Evolutionary conservation across 1,140 invertebrate genomes (phyloP).

Genomic region (Metaphire vulgaris): DNA sequence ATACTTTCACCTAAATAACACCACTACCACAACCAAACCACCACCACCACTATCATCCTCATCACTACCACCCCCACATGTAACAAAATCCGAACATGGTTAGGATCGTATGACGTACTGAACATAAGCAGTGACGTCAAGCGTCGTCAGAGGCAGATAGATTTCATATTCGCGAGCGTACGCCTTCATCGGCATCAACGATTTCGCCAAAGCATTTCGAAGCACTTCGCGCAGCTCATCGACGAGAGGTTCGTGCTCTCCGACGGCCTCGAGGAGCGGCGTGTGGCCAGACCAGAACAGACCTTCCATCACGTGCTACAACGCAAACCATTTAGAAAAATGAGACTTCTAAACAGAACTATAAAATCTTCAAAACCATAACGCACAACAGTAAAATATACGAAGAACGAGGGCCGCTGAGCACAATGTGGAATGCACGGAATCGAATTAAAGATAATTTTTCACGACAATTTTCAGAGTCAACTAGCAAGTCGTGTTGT

Average conservation of each 20-base stretch:
- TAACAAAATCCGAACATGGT: too few relatives aligned
- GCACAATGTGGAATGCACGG: too few relatives aligned
- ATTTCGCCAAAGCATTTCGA: conserved; percentile 56
- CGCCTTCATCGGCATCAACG: conserved; percentile 60
- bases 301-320: conserved; percentile 60
- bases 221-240: conserved; percentile 47
- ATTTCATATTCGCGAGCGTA: conserved; percentile 51
- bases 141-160: conserved; percentile 49
- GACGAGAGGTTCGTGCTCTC: conserved; percentile 60
- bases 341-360: background rate
- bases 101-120: conserved; percentile 44
- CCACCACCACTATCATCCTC: too few relatives aligned
- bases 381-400: background rate
- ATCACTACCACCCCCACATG: too few relatives aligned
- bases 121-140: conserved; percentile 50
- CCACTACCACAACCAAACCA: too few relatives aligned
- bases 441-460: too few relatives aligned
- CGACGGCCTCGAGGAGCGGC: conserved; percentile 63
- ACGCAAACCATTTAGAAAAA: background rate
- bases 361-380: background rate
- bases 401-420: too few relatives aligned
- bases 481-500: too few relatives aligned
- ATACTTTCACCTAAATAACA: too few relatives aligned
- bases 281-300: conserved; percentile 62
- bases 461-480: too few relatives aligned